These are phyloP conservation scores for Mus musculus DNA, from an alignment of 2,113 vertebrate genomes.

Conservation along the genomic window DNA sequence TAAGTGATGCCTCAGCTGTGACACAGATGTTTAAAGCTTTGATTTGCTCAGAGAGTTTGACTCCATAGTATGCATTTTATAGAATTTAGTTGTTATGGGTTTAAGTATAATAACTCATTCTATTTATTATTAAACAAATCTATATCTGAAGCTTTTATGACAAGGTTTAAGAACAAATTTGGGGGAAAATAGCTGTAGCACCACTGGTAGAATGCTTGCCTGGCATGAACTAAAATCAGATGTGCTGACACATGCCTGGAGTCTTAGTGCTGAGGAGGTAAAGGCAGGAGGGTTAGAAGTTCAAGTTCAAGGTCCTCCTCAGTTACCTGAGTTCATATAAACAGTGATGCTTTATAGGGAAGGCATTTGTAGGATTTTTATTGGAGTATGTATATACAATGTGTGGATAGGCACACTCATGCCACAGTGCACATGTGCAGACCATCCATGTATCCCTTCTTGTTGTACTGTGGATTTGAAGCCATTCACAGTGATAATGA, in stretches of 20 bases:
- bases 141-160: constrained; percentile 36
- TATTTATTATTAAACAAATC: constrained; percentile 10
- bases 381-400: background rate
- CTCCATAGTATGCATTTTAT: constrained; percentile 23
- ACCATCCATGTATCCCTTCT: background rate
- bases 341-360: background rate
- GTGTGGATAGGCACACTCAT: background rate
- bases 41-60: constrained; percentile 32
- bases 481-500: background rate
- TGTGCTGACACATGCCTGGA: background rate
- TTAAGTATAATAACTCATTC: constrained; percentile 41
- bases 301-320: too few species aligned
- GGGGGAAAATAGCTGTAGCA: background rate
- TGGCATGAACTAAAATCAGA: background rate
- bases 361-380: background rate
- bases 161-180: constrained; percentile 23
- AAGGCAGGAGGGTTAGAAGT: background rate
- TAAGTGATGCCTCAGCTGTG: constrained; percentile 9
- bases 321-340: background rate
- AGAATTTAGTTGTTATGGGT: constrained; percentile 27
- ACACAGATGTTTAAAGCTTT: constrained; percentile 38
- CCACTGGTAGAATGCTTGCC: too few species aligned
- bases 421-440: background rate
- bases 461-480: background rate
- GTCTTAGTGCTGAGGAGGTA: background rate